These are phyloP conservation scores for Stenolophus ochropezus DNA, from an alignment of 2,888 invertebrate species.

Conservation along the genomic window DNA sequence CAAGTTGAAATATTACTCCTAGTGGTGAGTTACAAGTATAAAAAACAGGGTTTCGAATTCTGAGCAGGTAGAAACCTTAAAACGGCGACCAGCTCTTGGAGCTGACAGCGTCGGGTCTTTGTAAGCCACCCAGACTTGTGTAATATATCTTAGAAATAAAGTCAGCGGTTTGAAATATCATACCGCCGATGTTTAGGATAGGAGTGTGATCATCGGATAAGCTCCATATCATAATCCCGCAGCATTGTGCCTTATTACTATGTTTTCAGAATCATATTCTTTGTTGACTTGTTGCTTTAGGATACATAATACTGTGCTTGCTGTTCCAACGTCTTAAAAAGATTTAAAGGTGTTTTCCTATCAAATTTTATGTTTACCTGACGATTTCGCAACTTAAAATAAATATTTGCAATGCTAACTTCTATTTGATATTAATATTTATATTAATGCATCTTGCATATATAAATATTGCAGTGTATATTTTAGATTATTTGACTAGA, in stretches of 20 bases:
- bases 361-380: no score
- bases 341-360: no score
- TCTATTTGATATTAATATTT: no score
- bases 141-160: constrained; percentile 56
- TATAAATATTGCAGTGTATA: no score
- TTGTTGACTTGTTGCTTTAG: neutral
- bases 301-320: neutral
- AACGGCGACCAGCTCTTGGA: constrained; percentile 17
- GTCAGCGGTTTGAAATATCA: constrained; percentile 57
- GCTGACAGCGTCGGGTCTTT: constrained; percentile 30
- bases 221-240: neutral
- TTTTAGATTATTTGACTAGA: no score
- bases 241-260: neutral
- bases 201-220: constrained; percentile 25
- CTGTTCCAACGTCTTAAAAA: no score
- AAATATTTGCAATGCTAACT: no score
- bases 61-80: constrained; percentile 42
- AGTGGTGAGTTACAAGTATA: constrained; percentile 35
- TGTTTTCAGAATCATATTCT: neutral
- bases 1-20: constrained; percentile 25
- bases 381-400: no score
- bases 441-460: no score
- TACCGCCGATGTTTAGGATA: constrained; percentile 38
- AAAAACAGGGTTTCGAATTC: constrained; percentile 33
- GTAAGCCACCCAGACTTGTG: constrained; percentile 52